These are phyloP conservation scores for Pantala flavescens DNA, from an alignment of 1,140 invertebrate genomes.

Conservation along the genomic window DNA sequence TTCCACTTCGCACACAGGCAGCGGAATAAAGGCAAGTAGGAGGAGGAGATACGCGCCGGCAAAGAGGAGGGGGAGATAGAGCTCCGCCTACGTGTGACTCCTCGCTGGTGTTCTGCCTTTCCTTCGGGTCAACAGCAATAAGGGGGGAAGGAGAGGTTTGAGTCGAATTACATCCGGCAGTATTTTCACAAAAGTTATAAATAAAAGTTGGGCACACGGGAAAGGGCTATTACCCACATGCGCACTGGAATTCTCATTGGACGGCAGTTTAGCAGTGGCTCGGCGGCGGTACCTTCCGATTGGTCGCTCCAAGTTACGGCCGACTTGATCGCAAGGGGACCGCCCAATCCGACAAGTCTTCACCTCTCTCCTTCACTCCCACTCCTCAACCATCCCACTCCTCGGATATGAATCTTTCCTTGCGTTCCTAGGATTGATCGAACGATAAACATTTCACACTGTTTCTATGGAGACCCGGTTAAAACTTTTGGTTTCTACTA, in stretches of 20 bases:
- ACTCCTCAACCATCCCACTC: background rate
- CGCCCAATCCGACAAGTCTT: slow-evolving; percentile 1
- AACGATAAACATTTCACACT: too few species aligned
- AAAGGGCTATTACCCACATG: slow-evolving; percentile 18
- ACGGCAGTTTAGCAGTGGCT: slow-evolving; percentile 12
- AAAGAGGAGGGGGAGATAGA: background rate
- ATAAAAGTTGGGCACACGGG: slow-evolving; percentile 17
- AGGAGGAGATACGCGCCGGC: background rate
- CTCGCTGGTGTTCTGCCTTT: background rate
- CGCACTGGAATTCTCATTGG: slow-evolving; percentile 17
- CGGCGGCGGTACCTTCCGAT: slow-evolving; percentile 12
- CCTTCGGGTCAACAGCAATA: too few species aligned
- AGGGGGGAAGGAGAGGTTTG: too few species aligned
- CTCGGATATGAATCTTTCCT: background rate
- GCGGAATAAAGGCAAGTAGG: background rate
- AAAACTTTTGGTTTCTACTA: too few species aligned
- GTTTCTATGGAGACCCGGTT: too few species aligned
- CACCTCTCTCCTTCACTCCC: background rate
- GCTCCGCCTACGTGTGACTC: background rate
- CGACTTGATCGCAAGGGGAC: slow-evolving; percentile 11
- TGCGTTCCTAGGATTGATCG: too few species aligned
- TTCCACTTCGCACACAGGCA: background rate
- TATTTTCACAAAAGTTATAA: slow-evolving; percentile 21
- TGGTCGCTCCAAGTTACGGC: slow-evolving; percentile 17
- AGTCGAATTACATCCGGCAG: slow-evolving; percentile 19